These are phyloP conservation scores for Schizopygopsis malacanthus DNA, from an alignment of 2,797 vertebrate genomes.

Conservation along the genomic window DNA sequence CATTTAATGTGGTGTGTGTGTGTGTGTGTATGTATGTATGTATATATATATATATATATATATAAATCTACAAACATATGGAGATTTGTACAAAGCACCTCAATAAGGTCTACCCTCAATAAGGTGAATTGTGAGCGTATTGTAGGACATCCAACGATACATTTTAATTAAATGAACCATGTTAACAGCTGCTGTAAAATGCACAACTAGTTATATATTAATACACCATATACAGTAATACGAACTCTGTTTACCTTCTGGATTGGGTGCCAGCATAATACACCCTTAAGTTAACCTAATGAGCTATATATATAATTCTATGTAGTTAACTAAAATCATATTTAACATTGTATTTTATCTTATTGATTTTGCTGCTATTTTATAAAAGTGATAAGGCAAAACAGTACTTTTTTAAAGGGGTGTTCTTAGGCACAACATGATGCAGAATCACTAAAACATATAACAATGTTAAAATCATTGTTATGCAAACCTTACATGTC, in stretches of 20 bases:
- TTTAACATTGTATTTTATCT: not conserved
- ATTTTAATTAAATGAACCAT: not conserved
- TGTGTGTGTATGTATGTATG: too few relatives aligned
- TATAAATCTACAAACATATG: too few relatives aligned
- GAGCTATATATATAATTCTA: not conserved
- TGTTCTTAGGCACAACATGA: not conserved
- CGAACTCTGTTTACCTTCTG: not conserved
- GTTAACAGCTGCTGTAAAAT: not conserved
- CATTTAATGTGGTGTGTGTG: too few relatives aligned
- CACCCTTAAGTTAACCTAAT: too few relatives aligned
- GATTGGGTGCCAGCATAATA: not conserved
- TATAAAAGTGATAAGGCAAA: not conserved
- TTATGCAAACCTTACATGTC: not conserved
- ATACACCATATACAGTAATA: not conserved
- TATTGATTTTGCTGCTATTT: not conserved
- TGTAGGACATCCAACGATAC: not conserved
- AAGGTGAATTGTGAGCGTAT: not conserved
- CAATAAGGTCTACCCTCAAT: not conserved
- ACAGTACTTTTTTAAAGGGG: not conserved
- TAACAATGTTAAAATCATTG: not conserved
- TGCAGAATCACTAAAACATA: not conserved
- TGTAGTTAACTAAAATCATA: too few relatives aligned
- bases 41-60: not conserved
- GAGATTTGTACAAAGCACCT: not conserved
- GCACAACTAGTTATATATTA: not conserved